These are phyloP conservation scores for Perdita meconis DNA, from an alignment of 2,888 invertebrate species.

Conservation along the genomic window DNA sequence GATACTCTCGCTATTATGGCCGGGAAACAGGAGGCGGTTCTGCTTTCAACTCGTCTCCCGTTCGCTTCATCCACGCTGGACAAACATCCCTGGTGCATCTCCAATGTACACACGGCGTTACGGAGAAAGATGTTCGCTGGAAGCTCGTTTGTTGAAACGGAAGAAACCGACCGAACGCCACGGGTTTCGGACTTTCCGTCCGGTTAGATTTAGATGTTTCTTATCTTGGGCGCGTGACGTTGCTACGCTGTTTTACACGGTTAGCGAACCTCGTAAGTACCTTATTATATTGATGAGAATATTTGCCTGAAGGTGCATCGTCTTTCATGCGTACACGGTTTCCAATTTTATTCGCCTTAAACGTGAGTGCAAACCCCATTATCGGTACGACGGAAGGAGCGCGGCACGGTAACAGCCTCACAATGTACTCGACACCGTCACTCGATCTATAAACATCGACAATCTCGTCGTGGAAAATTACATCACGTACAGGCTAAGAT, in stretches of 20 bases:
- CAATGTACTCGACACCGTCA: conserved; percentile 26
- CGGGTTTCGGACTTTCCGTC: conserved; percentile 6
- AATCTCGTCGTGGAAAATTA: conserved; percentile 58
- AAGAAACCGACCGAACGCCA: conserved; percentile 6
- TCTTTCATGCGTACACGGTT: conserved; percentile 30
- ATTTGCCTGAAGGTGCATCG: not conserved
- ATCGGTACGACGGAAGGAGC: conserved; percentile 46
- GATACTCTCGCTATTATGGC: conserved; percentile 51
- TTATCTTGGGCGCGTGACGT: too few relatives aligned
- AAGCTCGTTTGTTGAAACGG: not conserved
- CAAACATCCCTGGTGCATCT: conserved; percentile 58
- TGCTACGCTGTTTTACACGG: too few relatives aligned
- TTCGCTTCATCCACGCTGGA: conserved; percentile 52
- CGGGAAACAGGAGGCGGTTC: conserved; percentile 48
- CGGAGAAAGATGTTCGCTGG: conserved; percentile 40
- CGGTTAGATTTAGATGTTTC: too few relatives aligned
- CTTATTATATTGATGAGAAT: conserved; percentile 50
- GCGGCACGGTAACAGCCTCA: conserved; percentile 25
- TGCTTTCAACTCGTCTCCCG: conserved; percentile 46
- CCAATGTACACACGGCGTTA: conserved; percentile 42
- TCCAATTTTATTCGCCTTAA: conserved; percentile 61
- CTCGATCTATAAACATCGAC: conserved; percentile 52
- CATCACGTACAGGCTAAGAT: conserved; percentile 49
- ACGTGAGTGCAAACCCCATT: conserved; percentile 52
- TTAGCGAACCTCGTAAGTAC: conserved; percentile 12